Conservation (phyloP, 2,113 vertebrate genomes). For the Rhabdornis inornatus region DNA sequence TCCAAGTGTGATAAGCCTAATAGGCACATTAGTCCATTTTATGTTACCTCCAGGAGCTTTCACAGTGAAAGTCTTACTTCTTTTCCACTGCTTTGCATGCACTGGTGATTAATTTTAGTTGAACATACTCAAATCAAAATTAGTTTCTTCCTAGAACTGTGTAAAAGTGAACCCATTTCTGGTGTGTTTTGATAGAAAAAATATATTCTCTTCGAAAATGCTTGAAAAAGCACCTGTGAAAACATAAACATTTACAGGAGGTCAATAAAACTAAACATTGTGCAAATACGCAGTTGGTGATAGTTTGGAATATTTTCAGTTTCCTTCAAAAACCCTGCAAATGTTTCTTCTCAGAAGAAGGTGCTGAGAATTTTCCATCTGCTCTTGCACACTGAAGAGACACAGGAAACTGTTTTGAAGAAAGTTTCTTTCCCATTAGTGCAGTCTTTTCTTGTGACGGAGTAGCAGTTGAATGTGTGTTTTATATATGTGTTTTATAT, state of each 20-base stretch:
- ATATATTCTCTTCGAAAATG: not conserved
- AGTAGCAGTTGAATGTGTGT: not conserved
- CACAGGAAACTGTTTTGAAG: fast-evolving
- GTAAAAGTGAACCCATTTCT: not conserved
- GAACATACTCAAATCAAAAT: not conserved
- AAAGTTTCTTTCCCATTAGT: not conserved
- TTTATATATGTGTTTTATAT: not conserved
- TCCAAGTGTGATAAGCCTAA: constrained; percentile 20
- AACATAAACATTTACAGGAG: not conserved
- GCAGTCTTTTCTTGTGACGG: not conserved
- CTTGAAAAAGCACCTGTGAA: not conserved
- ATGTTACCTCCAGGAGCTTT: constrained; percentile 30
- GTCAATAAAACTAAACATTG: not conserved
- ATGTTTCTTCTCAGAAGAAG: not conserved
- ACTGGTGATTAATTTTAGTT: not conserved
- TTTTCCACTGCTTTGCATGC: not conserved
- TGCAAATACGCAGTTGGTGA: not conserved
- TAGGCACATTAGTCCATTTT: constrained; percentile 26
- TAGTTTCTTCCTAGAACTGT: not conserved
- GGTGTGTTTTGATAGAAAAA: not conserved
- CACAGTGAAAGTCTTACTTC: not conserved
- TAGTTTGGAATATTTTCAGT: not conserved
- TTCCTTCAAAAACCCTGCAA: not conserved
- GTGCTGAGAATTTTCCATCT: not conserved
- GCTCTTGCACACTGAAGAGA: not conserved